Evolutionary conservation across 2,113 vertebrate species (phyloP).

Genomic region (Sardina pilchardus): DNA sequence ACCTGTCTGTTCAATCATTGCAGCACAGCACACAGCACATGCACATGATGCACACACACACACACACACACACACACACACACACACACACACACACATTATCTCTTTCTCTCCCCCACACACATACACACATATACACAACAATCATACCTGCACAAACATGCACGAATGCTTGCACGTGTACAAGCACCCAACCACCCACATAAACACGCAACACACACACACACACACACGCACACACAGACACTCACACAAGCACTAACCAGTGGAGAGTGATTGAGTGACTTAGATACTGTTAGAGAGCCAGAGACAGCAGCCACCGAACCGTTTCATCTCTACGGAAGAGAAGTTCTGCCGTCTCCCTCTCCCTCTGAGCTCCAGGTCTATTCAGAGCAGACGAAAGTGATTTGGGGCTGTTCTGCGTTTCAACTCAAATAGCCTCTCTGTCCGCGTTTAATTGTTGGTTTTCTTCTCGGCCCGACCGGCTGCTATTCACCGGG

Average conservation of each 20-base stretch:
- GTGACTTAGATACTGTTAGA: not conserved
- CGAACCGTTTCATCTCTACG: not conserved
- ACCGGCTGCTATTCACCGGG: not conserved
- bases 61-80: not conserved
- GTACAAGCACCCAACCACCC: not conserved
- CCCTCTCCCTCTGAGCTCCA: not conserved
- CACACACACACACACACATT: not conserved
- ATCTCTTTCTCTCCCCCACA: not conserved
- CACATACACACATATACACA: not conserved
- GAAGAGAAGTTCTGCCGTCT: not conserved
- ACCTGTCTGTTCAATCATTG: constrained; percentile 5
- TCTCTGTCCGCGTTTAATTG: not conserved
- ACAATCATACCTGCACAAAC: not conserved
- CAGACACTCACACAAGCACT: not conserved
- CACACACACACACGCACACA: not conserved
- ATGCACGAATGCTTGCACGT: too few species aligned
- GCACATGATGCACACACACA: not conserved
- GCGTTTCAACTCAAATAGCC: not conserved
- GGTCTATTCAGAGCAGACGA: not conserved
- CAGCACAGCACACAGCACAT: not conserved
- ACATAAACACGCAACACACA: not conserved
- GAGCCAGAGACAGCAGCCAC: not conserved
- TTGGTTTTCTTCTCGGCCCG: constrained; percentile 1
- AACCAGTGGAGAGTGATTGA: not conserved
- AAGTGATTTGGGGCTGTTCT: not conserved